Conservation (phyloP, 2,113 vertebrate genomes). For the Egretta garzetta region DNA sequence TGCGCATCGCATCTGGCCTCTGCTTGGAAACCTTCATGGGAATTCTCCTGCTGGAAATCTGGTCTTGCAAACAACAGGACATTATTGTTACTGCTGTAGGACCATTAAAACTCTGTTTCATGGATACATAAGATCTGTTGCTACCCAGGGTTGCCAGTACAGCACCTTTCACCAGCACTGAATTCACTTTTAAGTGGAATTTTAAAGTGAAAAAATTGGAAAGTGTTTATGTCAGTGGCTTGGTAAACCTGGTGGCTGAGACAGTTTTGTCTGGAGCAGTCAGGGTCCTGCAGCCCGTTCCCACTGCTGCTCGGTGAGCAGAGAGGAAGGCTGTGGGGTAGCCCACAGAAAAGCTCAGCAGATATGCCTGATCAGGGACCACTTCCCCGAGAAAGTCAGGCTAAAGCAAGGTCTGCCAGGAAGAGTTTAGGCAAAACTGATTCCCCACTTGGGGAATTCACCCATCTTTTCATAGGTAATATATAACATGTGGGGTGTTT, state of each 20-base stretch:
- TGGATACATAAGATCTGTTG: not conserved
- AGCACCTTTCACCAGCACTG: not conserved
- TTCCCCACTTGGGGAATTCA: not conserved
- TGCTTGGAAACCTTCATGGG: not conserved
- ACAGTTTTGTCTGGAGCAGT: not conserved
- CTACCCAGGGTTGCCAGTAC: not conserved
- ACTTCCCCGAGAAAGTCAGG: not conserved
- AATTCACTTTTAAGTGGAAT: not conserved
- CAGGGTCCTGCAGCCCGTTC: not conserved
- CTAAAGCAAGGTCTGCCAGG: not conserved
- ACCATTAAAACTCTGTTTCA: not conserved
- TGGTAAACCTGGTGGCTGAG: not conserved
- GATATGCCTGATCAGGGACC: rapidly evolving
- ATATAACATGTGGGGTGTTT: not conserved
- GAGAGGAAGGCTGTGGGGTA: not conserved
- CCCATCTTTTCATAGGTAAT: not conserved
- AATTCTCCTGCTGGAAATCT: not conserved
- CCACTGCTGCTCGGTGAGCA: not conserved
- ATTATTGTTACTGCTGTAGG: not conserved
- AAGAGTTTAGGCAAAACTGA: not conserved
- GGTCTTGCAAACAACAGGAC: not conserved
- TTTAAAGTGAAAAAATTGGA: not conserved
- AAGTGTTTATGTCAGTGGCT: not conserved
- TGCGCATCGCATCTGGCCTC: not conserved
- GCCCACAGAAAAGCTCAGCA: not conserved